These are phyloP conservation scores for Melanargia galathea DNA, from an alignment of 2,888 invertebrate species.

Conservation along the genomic window DNA sequence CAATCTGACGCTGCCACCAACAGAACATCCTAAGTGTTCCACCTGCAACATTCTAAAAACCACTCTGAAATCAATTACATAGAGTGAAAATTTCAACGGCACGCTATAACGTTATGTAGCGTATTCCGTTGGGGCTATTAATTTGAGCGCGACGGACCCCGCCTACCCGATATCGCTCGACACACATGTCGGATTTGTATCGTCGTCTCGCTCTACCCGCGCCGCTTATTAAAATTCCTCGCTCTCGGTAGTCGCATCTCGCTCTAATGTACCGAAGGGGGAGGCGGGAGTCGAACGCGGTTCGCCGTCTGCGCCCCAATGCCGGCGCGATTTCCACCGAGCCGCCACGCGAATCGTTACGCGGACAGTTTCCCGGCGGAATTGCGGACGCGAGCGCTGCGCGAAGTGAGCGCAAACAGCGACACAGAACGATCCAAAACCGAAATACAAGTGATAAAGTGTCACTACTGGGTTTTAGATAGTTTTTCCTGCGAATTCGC, in stretches of 20 bases:
- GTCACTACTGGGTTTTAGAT: background rate
- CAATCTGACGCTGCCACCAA: slow-evolving; percentile 66
- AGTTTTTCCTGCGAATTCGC: background rate
- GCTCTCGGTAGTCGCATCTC: slow-evolving; percentile 76
- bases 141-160: slow-evolving; percentile 81
- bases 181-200: slow-evolving; percentile 76
- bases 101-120: slow-evolving; percentile 61
- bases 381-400: slow-evolving; percentile 20
- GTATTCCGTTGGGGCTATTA: slow-evolving; percentile 76
- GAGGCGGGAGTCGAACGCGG: slow-evolving; percentile 61
- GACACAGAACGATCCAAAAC: background rate
- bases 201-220: slow-evolving; percentile 75
- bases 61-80: slow-evolving; percentile 42
- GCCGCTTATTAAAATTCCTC: slow-evolving; percentile 81
- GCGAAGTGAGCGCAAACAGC: background rate
- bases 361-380: slow-evolving; percentile 52
- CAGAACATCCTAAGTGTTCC: slow-evolving; percentile 57
- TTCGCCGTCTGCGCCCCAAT: slow-evolving; percentile 73
- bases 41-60: slow-evolving; percentile 39
- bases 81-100: slow-evolving; percentile 46
- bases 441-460: background rate
- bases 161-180: slow-evolving; percentile 78
- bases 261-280: slow-evolving; percentile 56
- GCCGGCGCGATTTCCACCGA: slow-evolving; percentile 77
- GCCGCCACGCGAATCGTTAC: slow-evolving; percentile 76